phyloP scores from a whole-genome alignment of 2,113 vertebrate species.

The Hippocampus comes region DNA sequence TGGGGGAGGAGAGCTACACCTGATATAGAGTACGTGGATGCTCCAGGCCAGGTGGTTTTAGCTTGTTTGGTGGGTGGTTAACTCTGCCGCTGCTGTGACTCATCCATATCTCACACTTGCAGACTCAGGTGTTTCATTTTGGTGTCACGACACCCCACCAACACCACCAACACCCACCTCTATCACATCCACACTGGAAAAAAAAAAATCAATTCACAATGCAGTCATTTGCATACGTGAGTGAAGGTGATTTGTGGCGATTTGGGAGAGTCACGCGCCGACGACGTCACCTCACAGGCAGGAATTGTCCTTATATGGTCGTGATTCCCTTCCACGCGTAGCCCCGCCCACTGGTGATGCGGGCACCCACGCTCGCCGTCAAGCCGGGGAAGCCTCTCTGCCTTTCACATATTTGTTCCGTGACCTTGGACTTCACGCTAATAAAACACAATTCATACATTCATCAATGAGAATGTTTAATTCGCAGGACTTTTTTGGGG shows the following conservation, averaged over 20 bases:
- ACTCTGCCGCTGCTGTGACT: background rate
- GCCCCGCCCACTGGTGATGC: slow-evolving; percentile 18
- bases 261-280: background rate
- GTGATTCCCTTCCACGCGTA: slow-evolving; percentile 30
- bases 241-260: background rate
- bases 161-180: background rate
- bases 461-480: background rate
- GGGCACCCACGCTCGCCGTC: slow-evolving; percentile 40
- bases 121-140: background rate
- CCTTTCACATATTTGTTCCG: background rate
- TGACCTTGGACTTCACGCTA: background rate
- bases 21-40: no score
- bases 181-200: background rate
- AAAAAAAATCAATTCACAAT: background rate
- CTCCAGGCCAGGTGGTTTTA: no score
- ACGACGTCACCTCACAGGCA: background rate
- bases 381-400: slow-evolving; percentile 52
- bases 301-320: slow-evolving; percentile 68
- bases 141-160: background rate
- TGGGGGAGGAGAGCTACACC: no score
- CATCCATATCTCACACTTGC: background rate
- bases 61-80: background rate
- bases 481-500: background rate
- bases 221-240: background rate
- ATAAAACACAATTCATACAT: background rate